phyloP scores from a whole-genome alignment of 2,113 vertebrate species.

The Malurus melanocephalus region DNA sequence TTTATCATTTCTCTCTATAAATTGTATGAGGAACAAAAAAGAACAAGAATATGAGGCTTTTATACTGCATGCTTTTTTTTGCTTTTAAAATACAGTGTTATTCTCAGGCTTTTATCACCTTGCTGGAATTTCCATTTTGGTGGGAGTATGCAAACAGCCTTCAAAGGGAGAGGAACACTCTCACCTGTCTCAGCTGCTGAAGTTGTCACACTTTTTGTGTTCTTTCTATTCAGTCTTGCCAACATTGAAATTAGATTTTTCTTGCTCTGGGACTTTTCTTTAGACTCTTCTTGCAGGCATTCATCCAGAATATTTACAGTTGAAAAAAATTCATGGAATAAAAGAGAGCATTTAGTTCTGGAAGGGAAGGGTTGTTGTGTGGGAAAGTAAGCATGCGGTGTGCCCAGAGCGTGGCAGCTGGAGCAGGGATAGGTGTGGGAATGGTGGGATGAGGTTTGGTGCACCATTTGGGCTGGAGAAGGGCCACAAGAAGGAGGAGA shows the following conservation, averaged over 20 bases:
- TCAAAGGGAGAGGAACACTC: background rate
- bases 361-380: background rate
- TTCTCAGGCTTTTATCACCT: background rate
- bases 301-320: background rate
- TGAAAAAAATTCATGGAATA: background rate
- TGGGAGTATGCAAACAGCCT: background rate
- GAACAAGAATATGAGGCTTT: background rate
- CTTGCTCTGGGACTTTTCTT: background rate
- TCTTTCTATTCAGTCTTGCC: background rate
- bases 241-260: background rate
- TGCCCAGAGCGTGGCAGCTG: background rate
- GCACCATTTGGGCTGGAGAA: background rate
- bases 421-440: rapidly evolving
- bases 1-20: background rate
- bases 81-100: background rate
- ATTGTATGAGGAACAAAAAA: background rate
- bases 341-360: background rate
- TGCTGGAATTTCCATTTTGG: background rate
- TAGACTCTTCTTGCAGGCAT: background rate
- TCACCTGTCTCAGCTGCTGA: background rate
- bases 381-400: background rate
- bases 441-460: background rate
- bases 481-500: background rate
- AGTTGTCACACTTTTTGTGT: background rate
- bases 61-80: background rate